Percentiles rank a stretch among this genome's conserved stretches.
Conservation (phyloP, 1,140 invertebrate genomes). For the Adelges cooleyi region DNA sequence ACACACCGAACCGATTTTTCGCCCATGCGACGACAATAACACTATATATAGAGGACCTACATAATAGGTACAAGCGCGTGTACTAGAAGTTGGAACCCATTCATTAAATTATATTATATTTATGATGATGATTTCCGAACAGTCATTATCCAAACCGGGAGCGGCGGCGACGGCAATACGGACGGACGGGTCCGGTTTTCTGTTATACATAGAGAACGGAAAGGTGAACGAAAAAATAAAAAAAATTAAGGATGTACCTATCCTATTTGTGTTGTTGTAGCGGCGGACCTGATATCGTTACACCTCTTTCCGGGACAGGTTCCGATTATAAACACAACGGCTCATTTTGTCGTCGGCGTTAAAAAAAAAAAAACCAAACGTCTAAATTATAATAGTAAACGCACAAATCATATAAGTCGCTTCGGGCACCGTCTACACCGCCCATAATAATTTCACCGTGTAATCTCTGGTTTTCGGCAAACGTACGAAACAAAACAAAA, state of each 20-base stretch:
- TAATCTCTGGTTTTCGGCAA: conserved; percentile 18
- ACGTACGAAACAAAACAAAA: conserved; percentile 1
- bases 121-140: conserved; percentile 20
- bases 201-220: too few species aligned
- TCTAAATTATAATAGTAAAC: neutral
- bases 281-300: too few species aligned
- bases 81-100: conserved; percentile 20
- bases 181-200: too few species aligned
- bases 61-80: too few species aligned
- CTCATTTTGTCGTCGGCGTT: conserved; percentile 26
- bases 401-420: conserved; percentile 3
- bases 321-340: neutral
- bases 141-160: conserved; percentile 24
- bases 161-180: neutral
- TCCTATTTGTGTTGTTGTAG: too few species aligned
- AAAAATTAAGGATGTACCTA: too few species aligned
- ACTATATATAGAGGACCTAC: too few species aligned
- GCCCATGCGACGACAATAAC: conserved; percentile 2
- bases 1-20: too few species aligned
- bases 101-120: too few species aligned
- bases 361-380: neutral
- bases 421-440: conserved; percentile 6
- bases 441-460: neutral
- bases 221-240: too few species aligned
- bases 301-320: conserved; percentile 1